Conservation (phyloP, 2,113 vertebrate species). For the Calidris pugnax region DNA sequence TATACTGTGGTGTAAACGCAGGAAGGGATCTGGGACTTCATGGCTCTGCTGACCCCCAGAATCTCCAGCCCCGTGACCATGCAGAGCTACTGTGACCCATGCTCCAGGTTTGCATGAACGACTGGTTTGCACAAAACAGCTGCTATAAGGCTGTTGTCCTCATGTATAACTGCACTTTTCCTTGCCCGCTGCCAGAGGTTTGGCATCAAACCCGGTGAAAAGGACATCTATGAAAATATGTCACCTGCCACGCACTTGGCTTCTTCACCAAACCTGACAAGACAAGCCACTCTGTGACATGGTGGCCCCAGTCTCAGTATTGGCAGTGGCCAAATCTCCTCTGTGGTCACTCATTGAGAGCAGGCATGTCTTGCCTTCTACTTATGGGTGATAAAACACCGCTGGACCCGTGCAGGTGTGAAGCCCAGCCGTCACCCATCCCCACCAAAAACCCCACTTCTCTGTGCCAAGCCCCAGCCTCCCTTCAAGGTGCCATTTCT, state of each 20-base stretch:
- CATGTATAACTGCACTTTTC: accelerated
- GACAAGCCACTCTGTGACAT: accelerated
- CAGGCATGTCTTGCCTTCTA: neutral
- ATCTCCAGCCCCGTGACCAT: neutral
- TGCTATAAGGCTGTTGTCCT: neutral
- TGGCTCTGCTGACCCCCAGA: neutral
- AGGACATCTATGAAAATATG: neutral
- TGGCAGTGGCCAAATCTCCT: neutral
- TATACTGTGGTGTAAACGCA: neutral
- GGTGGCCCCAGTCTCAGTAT: neutral
- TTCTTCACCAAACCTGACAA: neutral
- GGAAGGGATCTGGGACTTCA: neutral
- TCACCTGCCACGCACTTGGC: neutral
- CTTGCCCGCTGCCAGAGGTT: neutral
- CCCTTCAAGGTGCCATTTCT: neutral
- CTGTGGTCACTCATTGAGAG: neutral
- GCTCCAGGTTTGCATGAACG: neutral
- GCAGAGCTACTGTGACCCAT: neutral
- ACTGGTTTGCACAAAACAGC: neutral
- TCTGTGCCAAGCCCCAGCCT: accelerated
- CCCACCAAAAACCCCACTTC: accelerated
- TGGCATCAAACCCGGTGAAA: neutral
- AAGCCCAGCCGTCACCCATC: neutral
- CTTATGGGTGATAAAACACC: neutral
- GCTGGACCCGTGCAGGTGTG: accelerated